Percentiles rank a stretch among this genome's conserved stretches.
phyloP scores from a whole-genome alignment of 2,113 vertebrate species.

The Herpetotheres cachinnans region DNA sequence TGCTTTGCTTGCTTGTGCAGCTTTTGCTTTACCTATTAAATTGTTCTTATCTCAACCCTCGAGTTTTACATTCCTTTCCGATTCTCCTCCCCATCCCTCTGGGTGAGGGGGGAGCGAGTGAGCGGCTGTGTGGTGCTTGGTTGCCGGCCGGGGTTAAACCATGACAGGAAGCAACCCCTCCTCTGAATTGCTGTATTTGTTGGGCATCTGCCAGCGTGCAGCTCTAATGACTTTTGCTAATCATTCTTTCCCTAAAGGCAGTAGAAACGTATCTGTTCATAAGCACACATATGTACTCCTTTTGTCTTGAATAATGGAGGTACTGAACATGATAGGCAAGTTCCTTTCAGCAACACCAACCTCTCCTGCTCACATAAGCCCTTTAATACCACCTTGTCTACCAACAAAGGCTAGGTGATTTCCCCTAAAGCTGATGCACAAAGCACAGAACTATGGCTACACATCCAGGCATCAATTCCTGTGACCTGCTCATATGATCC shows the following conservation, averaged over 20 bases:
- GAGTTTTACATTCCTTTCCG: too few species aligned
- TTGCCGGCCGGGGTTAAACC: too few species aligned
- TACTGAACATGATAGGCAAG: background rate
- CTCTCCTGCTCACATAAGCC: background rate
- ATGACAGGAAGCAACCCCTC: background rate
- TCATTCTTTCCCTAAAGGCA: background rate
- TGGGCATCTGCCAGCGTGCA: background rate
- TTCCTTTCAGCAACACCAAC: background rate
- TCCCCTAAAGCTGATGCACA: background rate
- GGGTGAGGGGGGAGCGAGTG: too few species aligned
- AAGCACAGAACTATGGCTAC: background rate
- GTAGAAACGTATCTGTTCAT: background rate
- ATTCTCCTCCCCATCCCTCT: too few species aligned
- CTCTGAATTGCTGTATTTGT: background rate
- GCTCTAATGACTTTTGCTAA: background rate
- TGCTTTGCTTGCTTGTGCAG: too few species aligned
- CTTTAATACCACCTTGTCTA: background rate
- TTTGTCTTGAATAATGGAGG: background rate
- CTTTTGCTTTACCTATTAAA: too few species aligned
- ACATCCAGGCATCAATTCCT: background rate
- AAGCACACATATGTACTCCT: background rate
- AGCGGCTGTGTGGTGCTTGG: too few species aligned
- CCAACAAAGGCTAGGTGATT: background rate
- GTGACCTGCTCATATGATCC: background rate
- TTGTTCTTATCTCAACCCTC: too few species aligned